Evolutionary conservation across 2,113 vertebrate species (phyloP).

Genomic region (Cromileptes altivelis): DNA sequence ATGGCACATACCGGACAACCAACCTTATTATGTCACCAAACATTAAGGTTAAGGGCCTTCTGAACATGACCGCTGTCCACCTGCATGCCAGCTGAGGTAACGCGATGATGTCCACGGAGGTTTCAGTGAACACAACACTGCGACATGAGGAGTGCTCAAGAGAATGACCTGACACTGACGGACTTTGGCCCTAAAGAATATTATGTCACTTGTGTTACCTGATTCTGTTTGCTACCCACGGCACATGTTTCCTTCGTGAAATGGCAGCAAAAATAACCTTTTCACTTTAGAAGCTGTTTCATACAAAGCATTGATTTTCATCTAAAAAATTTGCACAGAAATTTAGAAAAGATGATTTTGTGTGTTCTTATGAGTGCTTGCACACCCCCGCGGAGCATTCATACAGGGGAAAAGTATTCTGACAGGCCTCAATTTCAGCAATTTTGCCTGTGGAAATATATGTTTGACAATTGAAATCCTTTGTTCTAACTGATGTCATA

Average conservation of each 20-base stretch:
- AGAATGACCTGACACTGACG: constrained; percentile 41
- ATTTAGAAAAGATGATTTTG: too few relatives aligned
- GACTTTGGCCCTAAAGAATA: constrained; percentile 18
- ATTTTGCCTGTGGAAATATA: too few relatives aligned
- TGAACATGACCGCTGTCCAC: constrained; percentile 66
- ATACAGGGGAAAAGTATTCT: too few relatives aligned
- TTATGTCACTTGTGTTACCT: constrained; percentile 25
- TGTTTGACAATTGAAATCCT: too few relatives aligned
- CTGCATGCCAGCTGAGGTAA: constrained; percentile 58
- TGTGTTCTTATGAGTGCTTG: too few relatives aligned
- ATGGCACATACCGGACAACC: constrained; percentile 62
- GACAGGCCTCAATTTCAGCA: too few relatives aligned
- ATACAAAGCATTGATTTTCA: too few relatives aligned
- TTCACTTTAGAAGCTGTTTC: too few relatives aligned
- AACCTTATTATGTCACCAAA: constrained; percentile 79
- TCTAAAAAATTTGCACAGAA: too few relatives aligned
- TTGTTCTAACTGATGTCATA: too few relatives aligned
- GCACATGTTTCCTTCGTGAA: neutral
- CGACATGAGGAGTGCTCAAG: constrained; percentile 32
- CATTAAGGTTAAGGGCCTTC: constrained; percentile 72
- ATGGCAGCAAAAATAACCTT: neutral
- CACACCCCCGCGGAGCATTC: too few relatives aligned
- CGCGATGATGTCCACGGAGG: constrained; percentile 24
- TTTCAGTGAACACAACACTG: constrained; percentile 19
- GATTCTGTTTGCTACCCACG: neutral